Evolutionary conservation across 2,797 vertebrate species (phyloP), one percentile per base, ranked within the genome.

Genomic region (Hippocampus kuda): DNA sequence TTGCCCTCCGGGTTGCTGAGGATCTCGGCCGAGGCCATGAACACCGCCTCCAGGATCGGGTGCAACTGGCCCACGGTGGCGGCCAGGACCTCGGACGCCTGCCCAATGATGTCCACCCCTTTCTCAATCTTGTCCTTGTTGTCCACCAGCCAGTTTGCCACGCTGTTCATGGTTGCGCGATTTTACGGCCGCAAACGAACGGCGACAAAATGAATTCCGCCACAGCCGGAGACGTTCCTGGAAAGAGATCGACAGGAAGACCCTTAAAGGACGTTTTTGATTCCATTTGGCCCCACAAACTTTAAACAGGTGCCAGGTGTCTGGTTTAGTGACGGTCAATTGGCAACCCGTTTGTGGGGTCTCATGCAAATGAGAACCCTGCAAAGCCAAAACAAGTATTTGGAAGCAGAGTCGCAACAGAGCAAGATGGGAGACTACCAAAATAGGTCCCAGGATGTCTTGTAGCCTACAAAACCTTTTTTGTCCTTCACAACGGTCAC

Each of bases 101-200:
- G 89, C 11, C 91, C 90, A 84, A 93, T 90, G 76, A 92, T 90
- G 82, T 89, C 90, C 83, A 92, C 89, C 16, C 90, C 91, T 79
- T 90, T 91, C 81, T 93, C 91, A 2, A 93, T 87, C 82, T 91
- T 91, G 77, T 86, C 86, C 82, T 81, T 86, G 90, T 93, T 93
- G 71, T 88, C 72, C 66, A 91, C 57, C 49, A 93, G 76, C 91
- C 92, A 93, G 68, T 93, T 89, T 72, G 89, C 88, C 66, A 92
- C 88, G 26, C 66, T 84, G 75, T 81, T 88, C 91, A 92, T 92
- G 81, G 71, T 83, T 71, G 78, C 7, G 2, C 27, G 61, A 8
- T 73, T 48, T 81, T 8, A 81, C 12, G 12, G 24, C 56, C 56
- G 22, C 62, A 24, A 41, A 38, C 20, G 12, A n/a, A 41, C 53